Evolutionary conservation across 1,140 invertebrate species (phyloP), one percentile per base, ranked within the genome.

Genomic region (Bactericera cockerelli): DNA sequence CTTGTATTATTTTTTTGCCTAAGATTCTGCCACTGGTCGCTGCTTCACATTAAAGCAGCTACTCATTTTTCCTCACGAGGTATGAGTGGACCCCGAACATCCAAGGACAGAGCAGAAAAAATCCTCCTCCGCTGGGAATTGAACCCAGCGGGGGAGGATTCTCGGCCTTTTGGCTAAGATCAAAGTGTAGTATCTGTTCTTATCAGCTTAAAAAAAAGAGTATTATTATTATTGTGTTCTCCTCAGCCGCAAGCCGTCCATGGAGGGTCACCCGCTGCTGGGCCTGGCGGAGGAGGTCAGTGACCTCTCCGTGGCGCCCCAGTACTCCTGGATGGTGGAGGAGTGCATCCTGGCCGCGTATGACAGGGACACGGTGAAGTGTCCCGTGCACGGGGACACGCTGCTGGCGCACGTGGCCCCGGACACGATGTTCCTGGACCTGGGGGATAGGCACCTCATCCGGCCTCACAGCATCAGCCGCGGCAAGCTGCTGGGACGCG

Each of bases 281-380:
- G 62, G 65, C 2, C 69, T 69, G 16, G 69, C 70, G 36, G 38
- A 67, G 63, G 56, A 75, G 65, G 53, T 70, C 66, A 55, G 24
- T 28, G 65, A 67, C 28, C 59, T 62, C 6, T 11, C 53, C 68
- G 28, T 31, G 28, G 4, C 28, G 1, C 65, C 76, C 25, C 63
- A 71, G 1, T 85, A 81, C 61, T 78, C 78, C 2, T 89, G 87
- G 87, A 86, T 92, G 76, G 85, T 98, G 1, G 95, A 99, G 74
- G 89, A 96, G 70, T 97, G 93, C 70, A 94, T 98, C 67, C 74
- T 97, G 42, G 81, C 86, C 0, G 89, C 87, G 0, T 89, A 89
- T 70, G 78, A 81, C 59, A 77, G 79, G 49, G 79, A 81, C 65
- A 74, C 71, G 8, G 80, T 89, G 49, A 71, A 75, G 19, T 93